A percentile compares a stretch with the other conserved stretches of the same genome.
Evolutionary conservation across 2,797 vertebrate species (phyloP).

Genomic region (Bryconaethiops microstoma): DNA sequence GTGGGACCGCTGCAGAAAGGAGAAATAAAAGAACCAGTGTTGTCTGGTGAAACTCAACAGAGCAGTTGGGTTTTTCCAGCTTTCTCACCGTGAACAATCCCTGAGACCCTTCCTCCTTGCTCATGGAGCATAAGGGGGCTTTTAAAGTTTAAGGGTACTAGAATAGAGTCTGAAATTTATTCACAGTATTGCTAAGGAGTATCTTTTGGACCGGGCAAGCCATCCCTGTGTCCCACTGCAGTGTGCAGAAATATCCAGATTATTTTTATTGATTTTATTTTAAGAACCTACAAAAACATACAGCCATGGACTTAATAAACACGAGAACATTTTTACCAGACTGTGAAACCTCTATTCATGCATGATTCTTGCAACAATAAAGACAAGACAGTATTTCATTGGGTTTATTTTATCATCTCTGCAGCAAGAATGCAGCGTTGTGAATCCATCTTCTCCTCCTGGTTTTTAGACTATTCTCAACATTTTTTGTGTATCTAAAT

Average conservation of each 20-base stretch:
- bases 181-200: too few species aligned
- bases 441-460: not conserved
- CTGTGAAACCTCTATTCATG: not conserved
- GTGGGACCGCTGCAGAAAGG: constrained; percentile 25
- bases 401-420: not conserved
- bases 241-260: too few species aligned
- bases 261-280: too few species aligned
- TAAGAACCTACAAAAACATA: too few species aligned
- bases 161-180: too few species aligned
- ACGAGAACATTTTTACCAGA: not conserved
- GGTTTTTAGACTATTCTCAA: not conserved
- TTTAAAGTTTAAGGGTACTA: too few species aligned
- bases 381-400: not conserved
- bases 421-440: not conserved
- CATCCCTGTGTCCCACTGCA: too few species aligned
- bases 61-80: constrained; percentile 17
- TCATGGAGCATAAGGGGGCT: not conserved
- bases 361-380: not conserved
- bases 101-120: not conserved
- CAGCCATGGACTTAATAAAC: too few species aligned
- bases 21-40: constrained; percentile 45
- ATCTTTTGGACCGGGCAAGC: too few species aligned
- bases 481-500: too few species aligned
- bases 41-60: constrained; percentile 1
- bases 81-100: not conserved